These are phyloP conservation scores for Dasysyrphus tricinctus DNA, from an alignment of 2,888 invertebrate species.

Conservation along the genomic window DNA sequence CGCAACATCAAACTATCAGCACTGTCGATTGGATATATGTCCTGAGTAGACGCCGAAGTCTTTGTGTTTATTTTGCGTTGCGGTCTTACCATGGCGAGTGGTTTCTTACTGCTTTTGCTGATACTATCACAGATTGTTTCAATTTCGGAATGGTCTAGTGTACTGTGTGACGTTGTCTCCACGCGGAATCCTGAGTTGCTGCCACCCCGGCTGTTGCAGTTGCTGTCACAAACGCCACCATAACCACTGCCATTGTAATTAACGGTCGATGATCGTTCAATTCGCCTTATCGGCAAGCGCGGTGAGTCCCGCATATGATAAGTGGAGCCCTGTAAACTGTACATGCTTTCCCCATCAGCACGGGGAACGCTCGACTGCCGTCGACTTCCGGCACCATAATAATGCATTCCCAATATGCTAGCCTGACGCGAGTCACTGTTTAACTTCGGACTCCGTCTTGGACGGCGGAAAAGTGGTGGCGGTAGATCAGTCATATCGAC, in stretches of 20 bases:
- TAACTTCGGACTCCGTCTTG: conserved; percentile 90
- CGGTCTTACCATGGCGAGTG: conserved; percentile 83
- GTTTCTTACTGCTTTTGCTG: conserved; percentile 79
- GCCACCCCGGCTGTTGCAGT: conserved; percentile 72
- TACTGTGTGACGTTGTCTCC: conserved; percentile 81
- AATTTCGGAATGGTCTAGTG: conserved; percentile 83
- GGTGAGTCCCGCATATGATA: conserved; percentile 82
- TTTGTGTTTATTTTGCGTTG: conserved; percentile 84
- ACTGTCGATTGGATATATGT: conserved; percentile 76
- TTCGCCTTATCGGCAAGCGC: conserved; percentile 81
- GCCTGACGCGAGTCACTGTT: conserved; percentile 91
- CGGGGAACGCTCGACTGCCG: conserved; percentile 88
- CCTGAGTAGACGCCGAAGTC: conserved; percentile 78
- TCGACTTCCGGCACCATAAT: conserved; percentile 85
- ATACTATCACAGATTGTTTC: conserved; percentile 83
- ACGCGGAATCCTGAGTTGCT: conserved; percentile 77
- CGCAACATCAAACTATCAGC: conserved; percentile 82
- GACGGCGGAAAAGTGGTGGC: conserved; percentile 92
- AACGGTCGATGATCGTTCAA: conserved; percentile 76
- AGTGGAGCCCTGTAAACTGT: conserved; percentile 84
- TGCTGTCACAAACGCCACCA: conserved; percentile 60
- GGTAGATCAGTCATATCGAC: conserved; percentile 89
- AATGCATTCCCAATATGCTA: conserved; percentile 87
- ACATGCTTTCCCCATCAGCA: conserved; percentile 85
- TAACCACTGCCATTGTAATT: conserved; percentile 75